Conservation (phyloP, 2,797 vertebrate genomes). For the Ispidina picta region DNA sequence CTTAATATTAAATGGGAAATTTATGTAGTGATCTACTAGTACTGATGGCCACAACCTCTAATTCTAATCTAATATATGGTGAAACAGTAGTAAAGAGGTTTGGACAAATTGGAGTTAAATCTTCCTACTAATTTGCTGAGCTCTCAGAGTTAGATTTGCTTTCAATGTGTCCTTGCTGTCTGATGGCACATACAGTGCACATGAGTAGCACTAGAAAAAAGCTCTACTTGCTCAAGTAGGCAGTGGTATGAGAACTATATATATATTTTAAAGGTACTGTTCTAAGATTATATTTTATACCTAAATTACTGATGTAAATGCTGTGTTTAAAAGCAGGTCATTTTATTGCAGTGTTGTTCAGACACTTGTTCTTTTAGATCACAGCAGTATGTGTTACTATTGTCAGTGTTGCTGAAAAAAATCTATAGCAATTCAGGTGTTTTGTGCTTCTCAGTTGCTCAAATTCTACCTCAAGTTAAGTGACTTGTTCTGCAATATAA, state of each 20-base stretch:
- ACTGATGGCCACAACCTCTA: background rate
- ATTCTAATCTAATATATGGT: background rate
- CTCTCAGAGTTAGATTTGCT: background rate
- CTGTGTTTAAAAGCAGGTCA: background rate
- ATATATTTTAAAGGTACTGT: background rate
- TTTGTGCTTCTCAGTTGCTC: background rate
- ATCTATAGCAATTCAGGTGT: background rate
- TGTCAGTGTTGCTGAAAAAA: background rate
- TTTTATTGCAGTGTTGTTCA: background rate
- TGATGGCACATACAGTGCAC: background rate
- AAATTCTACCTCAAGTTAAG: slow-evolving; percentile 53
- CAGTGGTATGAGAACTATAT: background rate
- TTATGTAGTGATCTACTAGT: background rate
- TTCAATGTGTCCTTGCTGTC: background rate
- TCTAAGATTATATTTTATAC: background rate
- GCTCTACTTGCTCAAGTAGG: background rate
- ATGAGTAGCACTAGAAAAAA: background rate
- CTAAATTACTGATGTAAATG: background rate
- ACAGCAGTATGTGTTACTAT: background rate
- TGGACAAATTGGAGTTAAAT: background rate
- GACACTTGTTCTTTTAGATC: background rate
- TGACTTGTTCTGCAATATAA: background rate
- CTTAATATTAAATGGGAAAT: background rate
- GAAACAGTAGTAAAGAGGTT: background rate
- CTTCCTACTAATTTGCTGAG: background rate